Conservation (phyloP, 2,888 invertebrate species). For the Pocota personata region DNA sequence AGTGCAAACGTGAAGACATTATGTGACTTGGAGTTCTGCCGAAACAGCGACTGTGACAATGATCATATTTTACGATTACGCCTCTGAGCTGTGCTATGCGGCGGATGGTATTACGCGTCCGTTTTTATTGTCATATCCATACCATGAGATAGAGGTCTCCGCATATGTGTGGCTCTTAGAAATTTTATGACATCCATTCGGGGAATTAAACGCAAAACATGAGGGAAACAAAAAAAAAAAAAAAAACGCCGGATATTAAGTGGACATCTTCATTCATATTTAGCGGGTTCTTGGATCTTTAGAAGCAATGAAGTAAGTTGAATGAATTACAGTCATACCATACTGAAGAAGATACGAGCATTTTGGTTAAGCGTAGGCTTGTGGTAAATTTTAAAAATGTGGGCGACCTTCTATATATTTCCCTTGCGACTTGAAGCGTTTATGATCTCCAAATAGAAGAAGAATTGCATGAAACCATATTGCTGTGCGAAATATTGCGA, state of each 20-base stretch:
- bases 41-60: conserved; percentile 66
- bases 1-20: conserved; percentile 72
- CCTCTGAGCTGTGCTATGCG: conserved; percentile 18
- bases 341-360: neutral
- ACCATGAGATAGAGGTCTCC: conserved; percentile 25
- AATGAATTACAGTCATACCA: conserved; percentile 4
- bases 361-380: neutral
- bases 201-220: conserved; percentile 46
- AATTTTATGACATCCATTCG: conserved; percentile 63
- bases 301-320: neutral
- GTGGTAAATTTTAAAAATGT: neutral
- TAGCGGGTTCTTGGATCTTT: conserved; percentile 11
- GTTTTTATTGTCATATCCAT: conserved; percentile 47
- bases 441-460: no score
- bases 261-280: conserved; percentile 39
- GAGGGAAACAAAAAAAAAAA: neutral
- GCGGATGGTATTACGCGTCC: neutral
- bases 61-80: conserved; percentile 67
- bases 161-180: conserved; percentile 55
- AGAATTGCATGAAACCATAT: no score
- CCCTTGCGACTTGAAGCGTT: no score
- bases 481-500: no score
- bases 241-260: neutral
- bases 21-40: conserved; percentile 60
- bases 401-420: neutral